Evolutionary conservation across 2,113 vertebrate genomes (phyloP), one percentile per base, ranked within the genome.

Genomic region (Phyllostomus discolor): DNA sequence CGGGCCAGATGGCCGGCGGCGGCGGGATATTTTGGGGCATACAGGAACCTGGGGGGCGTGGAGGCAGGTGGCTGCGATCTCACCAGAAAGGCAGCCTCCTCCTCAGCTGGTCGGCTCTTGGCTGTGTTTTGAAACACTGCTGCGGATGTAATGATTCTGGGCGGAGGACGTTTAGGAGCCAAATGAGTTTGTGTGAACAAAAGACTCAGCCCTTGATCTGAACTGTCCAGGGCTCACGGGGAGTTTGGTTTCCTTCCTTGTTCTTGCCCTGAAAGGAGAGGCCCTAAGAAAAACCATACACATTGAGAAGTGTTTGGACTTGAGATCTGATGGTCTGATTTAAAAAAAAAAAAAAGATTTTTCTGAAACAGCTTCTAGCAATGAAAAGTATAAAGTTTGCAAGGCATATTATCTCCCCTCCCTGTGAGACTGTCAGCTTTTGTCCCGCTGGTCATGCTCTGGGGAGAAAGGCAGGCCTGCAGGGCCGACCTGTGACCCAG

Each of bases 211-310:
- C 98, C 99, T 99, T 99, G 98, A 99, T 99, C 99, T 99, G 99
- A 99, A 98, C 98, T 84, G 98, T 98, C 98, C 98, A 94, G 98
- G 97, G 98, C 98, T 98, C 98, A 88, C 57, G 82, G 99, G 99
- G 99, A 99, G 98, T 98, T 98, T 98, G 89, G 66, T 76, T 98
- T 99, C 99, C 99, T 99, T 99, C 99, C 99, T 99, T 98, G 98
- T 98, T 99, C 99, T 99, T 99, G 99, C 98, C 95, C 98, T 99
- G 99, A 99, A 99, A 98, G 98, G 98, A 98, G 98, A 97, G 94
- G 97, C 84, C 95, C 97, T 97, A 89, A 96, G 92, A 89, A 97
- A 96, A 95, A 82, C 50, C 33, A 38, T 22, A 41, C 76, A 48
- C 38, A 52, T 1, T 46, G 54, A 62, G 52, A 82, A 82, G 80